A percentile compares a stretch with the other conserved stretches of the same genome.
Evolutionary conservation across 2,888 invertebrate genomes (phyloP).

Genomic region (Caradrina kadenii): DNA sequence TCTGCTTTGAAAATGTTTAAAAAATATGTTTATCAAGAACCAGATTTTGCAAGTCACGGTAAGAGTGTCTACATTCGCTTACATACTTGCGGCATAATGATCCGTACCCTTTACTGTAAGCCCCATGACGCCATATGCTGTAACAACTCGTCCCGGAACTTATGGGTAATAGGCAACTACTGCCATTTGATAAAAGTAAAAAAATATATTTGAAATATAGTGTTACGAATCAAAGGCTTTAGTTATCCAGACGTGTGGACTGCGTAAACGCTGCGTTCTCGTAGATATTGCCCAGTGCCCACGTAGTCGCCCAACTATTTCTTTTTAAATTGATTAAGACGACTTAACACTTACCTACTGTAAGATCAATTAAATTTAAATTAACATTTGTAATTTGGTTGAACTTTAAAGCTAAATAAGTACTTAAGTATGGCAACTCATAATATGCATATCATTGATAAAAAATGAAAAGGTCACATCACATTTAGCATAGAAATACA

Average conservation of each 20-base stretch:
- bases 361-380: not conserved
- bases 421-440: not conserved
- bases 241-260: not conserved
- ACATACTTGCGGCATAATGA: slow-evolving; percentile 12
- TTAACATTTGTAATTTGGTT: slow-evolving; percentile 4
- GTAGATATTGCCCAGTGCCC: not conserved
- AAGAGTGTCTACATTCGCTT: not conserved
- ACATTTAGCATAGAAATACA: not conserved
- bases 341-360: not conserved
- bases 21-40: not conserved
- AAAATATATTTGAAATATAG: too few species aligned
- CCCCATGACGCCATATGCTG: slow-evolving; percentile 33
- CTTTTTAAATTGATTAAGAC: not conserved
- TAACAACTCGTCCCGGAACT: slow-evolving; percentile 27
- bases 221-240: too few species aligned
- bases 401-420: slow-evolving; percentile 2
- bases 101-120: slow-evolving; percentile 28
- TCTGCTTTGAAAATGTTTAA: not conserved
- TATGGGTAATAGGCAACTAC: too few species aligned
- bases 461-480: slow-evolving; percentile 13
- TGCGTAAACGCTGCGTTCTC: not conserved
- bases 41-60: slow-evolving; percentile 34
- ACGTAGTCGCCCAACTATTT: not conserved
- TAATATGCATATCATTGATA: not conserved
- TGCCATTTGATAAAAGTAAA: too few species aligned